Conservation (phyloP, 2,113 vertebrate genomes). For the Podarcis muralis region DNA sequence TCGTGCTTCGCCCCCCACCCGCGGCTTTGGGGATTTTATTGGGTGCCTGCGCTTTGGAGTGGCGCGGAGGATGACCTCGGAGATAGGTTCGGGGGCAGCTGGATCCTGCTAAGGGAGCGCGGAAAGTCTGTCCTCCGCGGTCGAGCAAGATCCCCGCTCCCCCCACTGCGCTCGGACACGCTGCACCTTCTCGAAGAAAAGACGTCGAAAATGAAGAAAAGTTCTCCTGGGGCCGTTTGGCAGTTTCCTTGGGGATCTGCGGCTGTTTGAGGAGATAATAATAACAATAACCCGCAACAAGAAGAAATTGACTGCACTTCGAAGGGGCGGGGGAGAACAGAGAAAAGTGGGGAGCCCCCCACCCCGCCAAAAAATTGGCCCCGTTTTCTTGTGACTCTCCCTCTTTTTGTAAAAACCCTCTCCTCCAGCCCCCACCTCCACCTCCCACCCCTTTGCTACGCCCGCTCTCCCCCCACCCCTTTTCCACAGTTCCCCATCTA, state of each 20-base stretch:
- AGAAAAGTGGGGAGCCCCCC: not conserved
- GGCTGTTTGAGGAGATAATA: not conserved
- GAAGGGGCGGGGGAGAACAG: not conserved
- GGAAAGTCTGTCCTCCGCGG: not conserved
- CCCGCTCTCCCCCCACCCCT: conserved; percentile 17
- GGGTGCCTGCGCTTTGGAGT: not conserved
- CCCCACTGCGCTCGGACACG: not conserved
- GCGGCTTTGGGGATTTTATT: too few relatives aligned
- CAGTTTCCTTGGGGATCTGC: not conserved
- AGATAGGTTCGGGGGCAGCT: not conserved
- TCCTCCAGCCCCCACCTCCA: not conserved
- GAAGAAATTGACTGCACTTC: not conserved
- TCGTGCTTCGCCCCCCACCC: not conserved
- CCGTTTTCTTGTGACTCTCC: not conserved
- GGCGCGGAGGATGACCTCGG: not conserved
- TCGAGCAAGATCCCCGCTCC: not conserved
- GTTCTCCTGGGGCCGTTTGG: not conserved
- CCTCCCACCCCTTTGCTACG: not conserved
- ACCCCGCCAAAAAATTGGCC: not conserved
- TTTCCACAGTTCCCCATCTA: conserved; percentile 58
- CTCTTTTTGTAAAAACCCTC: not conserved
- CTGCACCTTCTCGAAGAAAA: not conserved
- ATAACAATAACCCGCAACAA: too few relatives aligned
- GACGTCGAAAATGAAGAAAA: not conserved
- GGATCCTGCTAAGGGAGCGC: not conserved